phyloP scores from a whole-genome alignment of 2,113 vertebrate species.

The Progne subis region DNA sequence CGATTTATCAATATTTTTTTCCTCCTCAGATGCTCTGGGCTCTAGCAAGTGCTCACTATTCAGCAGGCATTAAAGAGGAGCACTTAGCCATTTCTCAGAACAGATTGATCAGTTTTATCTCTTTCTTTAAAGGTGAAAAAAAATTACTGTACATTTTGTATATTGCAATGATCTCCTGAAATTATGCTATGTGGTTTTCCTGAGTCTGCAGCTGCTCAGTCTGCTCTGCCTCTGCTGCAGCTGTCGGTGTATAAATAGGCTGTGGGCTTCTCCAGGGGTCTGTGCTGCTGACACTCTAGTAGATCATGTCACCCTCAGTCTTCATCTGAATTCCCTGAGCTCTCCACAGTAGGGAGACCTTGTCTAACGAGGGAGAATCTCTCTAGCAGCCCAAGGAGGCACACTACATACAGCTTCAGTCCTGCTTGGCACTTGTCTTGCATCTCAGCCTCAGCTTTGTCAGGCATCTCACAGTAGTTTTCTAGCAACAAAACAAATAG shows the following conservation, averaged over 20 bases:
- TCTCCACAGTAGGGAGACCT: not conserved
- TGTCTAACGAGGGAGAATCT: not conserved
- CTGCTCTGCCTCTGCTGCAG: constrained; percentile 3
- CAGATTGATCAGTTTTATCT: not conserved
- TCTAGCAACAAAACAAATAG: not conserved
- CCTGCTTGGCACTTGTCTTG: not conserved
- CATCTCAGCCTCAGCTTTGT: not conserved
- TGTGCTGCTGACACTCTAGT: not conserved
- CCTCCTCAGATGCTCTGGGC: not conserved
- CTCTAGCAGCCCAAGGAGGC: not conserved
- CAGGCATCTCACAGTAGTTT: not conserved
- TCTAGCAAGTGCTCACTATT: not conserved
- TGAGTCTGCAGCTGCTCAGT: not conserved
- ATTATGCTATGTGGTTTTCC: not conserved
- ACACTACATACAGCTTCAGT: not conserved
- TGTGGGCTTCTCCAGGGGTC: not conserved
- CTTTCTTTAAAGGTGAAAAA: not conserved
- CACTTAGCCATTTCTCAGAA: not conserved
- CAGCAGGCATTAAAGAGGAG: not conserved
- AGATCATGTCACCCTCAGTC: not conserved
- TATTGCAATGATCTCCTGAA: not conserved
- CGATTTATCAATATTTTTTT: not conserved
- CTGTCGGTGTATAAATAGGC: not conserved
- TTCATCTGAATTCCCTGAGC: not conserved
- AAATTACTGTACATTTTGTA: not conserved